phyloP scores from a whole-genome alignment of 2,888 invertebrate species.

The Oligia fasciuncula region DNA sequence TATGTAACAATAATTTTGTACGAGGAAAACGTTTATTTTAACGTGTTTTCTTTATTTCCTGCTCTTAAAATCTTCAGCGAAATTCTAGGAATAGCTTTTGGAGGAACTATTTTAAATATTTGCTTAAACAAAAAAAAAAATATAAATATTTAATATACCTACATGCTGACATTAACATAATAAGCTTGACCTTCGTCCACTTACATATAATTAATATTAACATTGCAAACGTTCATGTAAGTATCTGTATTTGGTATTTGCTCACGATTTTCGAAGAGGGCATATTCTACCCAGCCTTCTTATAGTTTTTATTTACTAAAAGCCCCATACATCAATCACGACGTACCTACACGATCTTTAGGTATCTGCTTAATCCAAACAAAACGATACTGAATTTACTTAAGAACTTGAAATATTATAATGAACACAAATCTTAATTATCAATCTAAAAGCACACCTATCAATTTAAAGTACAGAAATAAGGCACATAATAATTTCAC shows the following conservation, averaged over 20 bases:
- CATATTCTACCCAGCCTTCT: neutral
- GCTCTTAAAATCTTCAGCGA: neutral
- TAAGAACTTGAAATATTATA: neutral
- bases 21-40: constrained; percentile 10
- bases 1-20: constrained; percentile 18
- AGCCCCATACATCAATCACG: neutral
- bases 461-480: neutral
- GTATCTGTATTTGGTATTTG: constrained; percentile 6
- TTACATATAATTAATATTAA: constrained; percentile 51
- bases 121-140: constrained; percentile 3
- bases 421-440: neutral
- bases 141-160: constrained; percentile 4
- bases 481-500: too few relatives aligned
- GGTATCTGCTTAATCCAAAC: neutral
- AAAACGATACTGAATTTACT: neutral
- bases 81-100: neutral
- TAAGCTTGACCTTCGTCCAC: constrained; percentile 43
- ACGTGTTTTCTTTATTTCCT: neutral
- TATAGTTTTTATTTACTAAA: neutral
- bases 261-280: constrained; percentile 6
- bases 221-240: constrained; percentile 18
- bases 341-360: neutral
- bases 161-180: constrained; percentile 23
- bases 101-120: neutral
- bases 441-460: too few relatives aligned